These are phyloP conservation scores for Carassius gibelio DNA, from an alignment of 2,113 vertebrate species.

Conservation along the genomic window DNA sequence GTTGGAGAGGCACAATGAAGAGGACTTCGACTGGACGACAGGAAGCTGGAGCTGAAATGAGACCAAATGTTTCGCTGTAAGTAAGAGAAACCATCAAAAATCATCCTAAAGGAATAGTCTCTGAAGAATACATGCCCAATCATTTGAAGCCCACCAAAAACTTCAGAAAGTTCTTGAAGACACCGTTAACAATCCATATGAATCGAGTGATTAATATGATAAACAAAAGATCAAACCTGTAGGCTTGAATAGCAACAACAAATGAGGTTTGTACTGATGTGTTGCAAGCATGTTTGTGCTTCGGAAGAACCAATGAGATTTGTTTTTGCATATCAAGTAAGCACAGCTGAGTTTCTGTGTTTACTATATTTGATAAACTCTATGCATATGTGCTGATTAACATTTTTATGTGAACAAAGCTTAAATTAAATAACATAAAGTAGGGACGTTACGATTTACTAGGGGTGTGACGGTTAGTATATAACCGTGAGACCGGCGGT, in stretches of 20 bases:
- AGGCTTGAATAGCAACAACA: too few relatives aligned
- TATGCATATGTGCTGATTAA: not conserved
- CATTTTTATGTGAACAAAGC: too few relatives aligned
- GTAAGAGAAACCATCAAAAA: not conserved
- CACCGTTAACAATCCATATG: not conserved
- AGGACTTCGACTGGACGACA: slow-evolving; percentile 69
- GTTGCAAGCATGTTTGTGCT: too few relatives aligned
- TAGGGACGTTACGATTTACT: too few relatives aligned
- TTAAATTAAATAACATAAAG: too few relatives aligned
- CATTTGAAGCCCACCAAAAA: not conserved
- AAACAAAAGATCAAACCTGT: too few relatives aligned
- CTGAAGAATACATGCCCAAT: not conserved
- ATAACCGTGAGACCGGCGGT: too few relatives aligned
- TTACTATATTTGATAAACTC: not conserved
- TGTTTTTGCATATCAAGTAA: too few relatives aligned
- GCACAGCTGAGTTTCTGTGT: too few relatives aligned
- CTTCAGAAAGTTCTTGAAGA: not conserved
- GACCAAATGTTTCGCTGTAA: not conserved
- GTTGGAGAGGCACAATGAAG: slow-evolving; percentile 65
- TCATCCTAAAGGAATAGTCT: not conserved
- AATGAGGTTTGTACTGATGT: too few relatives aligned
- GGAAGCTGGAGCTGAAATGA: slow-evolving; percentile 74
- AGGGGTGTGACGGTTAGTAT: too few relatives aligned
- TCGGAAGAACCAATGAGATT: too few relatives aligned
- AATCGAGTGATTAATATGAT: not conserved